A percentile compares a stretch with the other conserved stretches of the same genome.
These are phyloP conservation scores for Proisotoma minuta DNA, from an alignment of 2,888 invertebrate genomes.

Conservation along the genomic window DNA sequence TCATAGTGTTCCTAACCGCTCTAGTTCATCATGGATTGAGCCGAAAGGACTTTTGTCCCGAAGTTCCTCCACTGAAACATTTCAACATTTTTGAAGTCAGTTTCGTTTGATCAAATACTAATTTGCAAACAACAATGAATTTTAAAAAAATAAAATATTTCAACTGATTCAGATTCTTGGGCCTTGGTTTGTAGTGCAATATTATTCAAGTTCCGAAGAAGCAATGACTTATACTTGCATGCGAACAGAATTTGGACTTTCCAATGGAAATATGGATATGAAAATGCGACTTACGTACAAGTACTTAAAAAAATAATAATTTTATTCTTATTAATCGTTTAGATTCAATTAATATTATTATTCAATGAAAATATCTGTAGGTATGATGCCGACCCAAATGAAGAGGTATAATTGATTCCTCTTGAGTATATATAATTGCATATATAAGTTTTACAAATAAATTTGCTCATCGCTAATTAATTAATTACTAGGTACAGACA, in stretches of 20 bases:
- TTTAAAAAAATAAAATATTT: slow-evolving; percentile 22
- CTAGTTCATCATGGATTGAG: neutral
- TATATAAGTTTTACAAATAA: slow-evolving; percentile 10
- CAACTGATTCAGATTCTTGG: slow-evolving; percentile 63
- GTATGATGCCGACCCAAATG: slow-evolving; percentile 4
- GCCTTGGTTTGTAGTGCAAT: slow-evolving; percentile 79
- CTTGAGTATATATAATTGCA: neutral
- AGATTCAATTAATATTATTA: neutral
- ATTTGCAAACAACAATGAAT: neutral
- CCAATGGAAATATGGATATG: slow-evolving; percentile 58
- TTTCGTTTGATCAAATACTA: neutral
- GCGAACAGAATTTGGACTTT: slow-evolving; percentile 60
- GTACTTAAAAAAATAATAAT: slow-evolving; percentile 17
- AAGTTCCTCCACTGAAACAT: slow-evolving; percentile 72
- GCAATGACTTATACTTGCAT: slow-evolving; percentile 79
- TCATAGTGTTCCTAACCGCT: neutral
- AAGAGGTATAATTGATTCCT: neutral
- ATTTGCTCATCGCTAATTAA: slow-evolving; percentile 67
- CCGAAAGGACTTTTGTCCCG: slow-evolving; percentile 58
- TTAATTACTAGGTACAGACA: slow-evolving; percentile 65
- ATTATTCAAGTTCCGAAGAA: slow-evolving; percentile 84
- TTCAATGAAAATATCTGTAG: neutral
- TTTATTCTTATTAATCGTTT: neutral
- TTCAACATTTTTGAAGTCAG: slow-evolving; percentile 70
- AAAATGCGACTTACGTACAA: slow-evolving; percentile 87